Conservation (phyloP, 2,797 vertebrate genomes). For the Aulostomus chinensis region DNA sequence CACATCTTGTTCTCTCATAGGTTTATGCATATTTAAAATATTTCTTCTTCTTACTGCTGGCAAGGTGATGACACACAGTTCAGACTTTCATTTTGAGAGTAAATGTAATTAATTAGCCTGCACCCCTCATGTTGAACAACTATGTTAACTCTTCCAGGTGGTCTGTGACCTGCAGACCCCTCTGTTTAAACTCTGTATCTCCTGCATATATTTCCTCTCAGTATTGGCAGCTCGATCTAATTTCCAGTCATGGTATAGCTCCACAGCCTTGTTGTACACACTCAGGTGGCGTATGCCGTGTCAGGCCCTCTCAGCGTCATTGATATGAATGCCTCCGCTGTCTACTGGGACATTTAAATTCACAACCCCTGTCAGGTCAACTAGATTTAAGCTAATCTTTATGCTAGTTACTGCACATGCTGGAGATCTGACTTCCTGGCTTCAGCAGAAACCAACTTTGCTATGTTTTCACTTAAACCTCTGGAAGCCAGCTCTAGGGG, state of each 20-base stretch:
- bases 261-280: slow-evolving; percentile 66
- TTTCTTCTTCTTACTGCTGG: background rate
- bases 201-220: background rate
- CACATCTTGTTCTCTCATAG: too few species aligned
- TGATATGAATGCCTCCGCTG: slow-evolving; percentile 61
- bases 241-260: slow-evolving; percentile 43
- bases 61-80: background rate
- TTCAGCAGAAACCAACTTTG: slow-evolving; percentile 33
- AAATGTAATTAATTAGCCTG: slow-evolving; percentile 7
- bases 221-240: too few species aligned
- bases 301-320: slow-evolving; percentile 64
- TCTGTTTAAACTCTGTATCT: background rate
- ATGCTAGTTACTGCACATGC: slow-evolving; percentile 35
- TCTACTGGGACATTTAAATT: slow-evolving; percentile 58
- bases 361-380: slow-evolving; percentile 56
- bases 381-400: slow-evolving; percentile 49
- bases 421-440: slow-evolving; percentile 46
- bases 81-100: background rate
- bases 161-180: background rate
- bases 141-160: background rate
- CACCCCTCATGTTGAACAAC: background rate
- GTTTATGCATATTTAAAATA: too few species aligned
- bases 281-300: slow-evolving; percentile 46
- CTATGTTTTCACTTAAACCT: slow-evolving; percentile 37
- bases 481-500: slow-evolving; percentile 27